Conservation (phyloP, 1,140 invertebrate genomes). For the Solenopsis fugax region DNA sequence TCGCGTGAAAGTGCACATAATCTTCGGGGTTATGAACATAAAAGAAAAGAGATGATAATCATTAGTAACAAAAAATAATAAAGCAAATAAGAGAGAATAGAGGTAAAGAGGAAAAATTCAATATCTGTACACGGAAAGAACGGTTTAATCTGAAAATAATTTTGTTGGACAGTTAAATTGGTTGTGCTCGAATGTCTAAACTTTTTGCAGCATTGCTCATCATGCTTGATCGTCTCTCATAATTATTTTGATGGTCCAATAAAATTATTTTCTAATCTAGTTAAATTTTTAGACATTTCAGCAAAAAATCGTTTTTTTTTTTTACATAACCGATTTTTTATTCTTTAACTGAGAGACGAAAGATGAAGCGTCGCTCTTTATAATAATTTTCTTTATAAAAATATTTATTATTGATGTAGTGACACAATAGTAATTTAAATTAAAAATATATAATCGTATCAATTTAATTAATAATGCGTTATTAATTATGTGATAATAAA, state of each 20-base stretch:
- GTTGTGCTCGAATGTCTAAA: no score
- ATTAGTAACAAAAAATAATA: not conserved
- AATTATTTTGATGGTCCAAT: no score
- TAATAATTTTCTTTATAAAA: not conserved
- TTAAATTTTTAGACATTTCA: no score
- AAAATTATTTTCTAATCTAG: no score
- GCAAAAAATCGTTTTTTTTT: no score
- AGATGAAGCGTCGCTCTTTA: not conserved
- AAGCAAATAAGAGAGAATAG: not conserved
- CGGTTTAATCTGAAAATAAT: no score
- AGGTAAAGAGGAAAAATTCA: not conserved
- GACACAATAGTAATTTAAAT: not conserved
- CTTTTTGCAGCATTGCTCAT: no score
- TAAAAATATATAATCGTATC: not conserved
- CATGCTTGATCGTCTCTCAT: no score
- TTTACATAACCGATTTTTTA: not conserved
- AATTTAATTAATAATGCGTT: not conserved
- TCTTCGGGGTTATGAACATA: not conserved
- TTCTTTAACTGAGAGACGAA: not conserved
- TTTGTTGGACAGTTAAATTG: no score
- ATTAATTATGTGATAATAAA: not conserved
- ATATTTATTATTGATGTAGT: not conserved
- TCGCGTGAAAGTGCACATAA: not conserved
- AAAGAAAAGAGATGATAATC: not conserved
- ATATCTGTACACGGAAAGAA: no score